A percentile compares a stretch with the other conserved stretches of the same genome.
phyloP scores from a whole-genome alignment of 2,113 vertebrate species.

The Halcyon malimbica region DNA sequence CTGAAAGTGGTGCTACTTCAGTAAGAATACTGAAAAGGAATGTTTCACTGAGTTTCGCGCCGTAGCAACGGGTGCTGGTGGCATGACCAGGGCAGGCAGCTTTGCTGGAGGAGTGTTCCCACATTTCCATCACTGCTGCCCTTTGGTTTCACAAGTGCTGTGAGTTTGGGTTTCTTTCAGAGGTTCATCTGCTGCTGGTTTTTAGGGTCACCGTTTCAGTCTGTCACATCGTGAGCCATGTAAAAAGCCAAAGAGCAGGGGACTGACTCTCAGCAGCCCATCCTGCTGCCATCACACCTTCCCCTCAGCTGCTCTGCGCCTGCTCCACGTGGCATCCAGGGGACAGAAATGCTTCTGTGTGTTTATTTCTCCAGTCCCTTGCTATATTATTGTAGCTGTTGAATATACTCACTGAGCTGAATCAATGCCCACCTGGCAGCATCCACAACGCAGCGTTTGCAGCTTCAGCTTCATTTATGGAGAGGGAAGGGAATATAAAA shows the following conservation, averaged over 20 bases:
- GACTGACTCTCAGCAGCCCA: background rate
- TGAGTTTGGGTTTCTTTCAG: background rate
- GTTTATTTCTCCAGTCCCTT: background rate
- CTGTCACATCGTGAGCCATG: rapidly evolving
- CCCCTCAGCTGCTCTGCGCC: background rate
- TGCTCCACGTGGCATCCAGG: background rate
- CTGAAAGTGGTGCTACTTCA: background rate
- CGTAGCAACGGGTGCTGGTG: background rate
- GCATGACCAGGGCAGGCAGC: background rate
- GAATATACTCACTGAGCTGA: slow-evolving; percentile 45
- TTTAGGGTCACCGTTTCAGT: background rate
- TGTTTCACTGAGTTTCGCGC: background rate
- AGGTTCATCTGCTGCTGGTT: background rate
- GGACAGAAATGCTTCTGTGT: background rate
- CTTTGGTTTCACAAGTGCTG: background rate
- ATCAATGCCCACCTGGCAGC: slow-evolving; percentile 51
- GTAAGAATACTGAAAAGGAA: background rate
- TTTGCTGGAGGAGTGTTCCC: background rate
- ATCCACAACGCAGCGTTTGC: background rate
- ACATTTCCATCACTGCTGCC: background rate
- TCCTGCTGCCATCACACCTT: background rate
- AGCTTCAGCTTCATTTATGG: slow-evolving; percentile 39
- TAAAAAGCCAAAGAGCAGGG: background rate
- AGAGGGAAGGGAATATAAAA: slow-evolving; percentile 39
- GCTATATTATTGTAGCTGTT: background rate